Evolutionary conservation across 2,113 vertebrate genomes (phyloP), one percentile per base, ranked within the genome.

Genomic region (Indicator maculatus): DNA sequence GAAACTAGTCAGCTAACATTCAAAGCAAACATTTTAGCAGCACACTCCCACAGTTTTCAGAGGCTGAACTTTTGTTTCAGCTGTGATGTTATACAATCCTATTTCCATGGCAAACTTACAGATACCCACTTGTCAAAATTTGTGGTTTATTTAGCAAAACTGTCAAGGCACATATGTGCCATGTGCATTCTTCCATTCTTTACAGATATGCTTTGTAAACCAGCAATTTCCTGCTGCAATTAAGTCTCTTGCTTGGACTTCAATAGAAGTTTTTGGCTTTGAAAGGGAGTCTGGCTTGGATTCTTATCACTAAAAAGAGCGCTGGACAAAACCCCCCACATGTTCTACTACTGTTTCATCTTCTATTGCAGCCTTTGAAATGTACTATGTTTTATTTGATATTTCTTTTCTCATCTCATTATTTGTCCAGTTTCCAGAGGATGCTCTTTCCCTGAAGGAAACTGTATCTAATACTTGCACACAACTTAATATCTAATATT

Each of bases 51-150:
- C 89, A 93, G 73, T 94, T 97, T 96, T 96, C 89, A 94, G 89
- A 91, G 88, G 79, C 88, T 96, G 90, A 96, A 96, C 86, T 94
- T 96, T 85, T 90, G 90, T 97, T 95, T 96, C 75, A 94, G 90
- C 85, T 96, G 88, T 96, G 90, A 96, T 94, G 91, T 97, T 96
- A 95, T 50, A 93, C 90, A 96, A 94, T 88, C 89, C 50, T 93
- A 95, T 97, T 97, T 97, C 93, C 96, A 76, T 92, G 95, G 66
- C 92, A 94, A 96, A 93, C 89, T 96, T 95, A 92, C 90, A 95
- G 92, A 83, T 93, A 94, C 44, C 50, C 78, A 71, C 96, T 97
- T 96, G 69, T 96, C 91, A 95, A 96, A 96, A 97, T 95, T 86
- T 69, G 78, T 95, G 80, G 83, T 85, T 95, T 94, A 82, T 97